Percentiles rank a stretch among this genome's conserved stretches.
Evolutionary conservation across 1,140 invertebrate genomes (phyloP).

Genomic region (Magallana gigas): DNA sequence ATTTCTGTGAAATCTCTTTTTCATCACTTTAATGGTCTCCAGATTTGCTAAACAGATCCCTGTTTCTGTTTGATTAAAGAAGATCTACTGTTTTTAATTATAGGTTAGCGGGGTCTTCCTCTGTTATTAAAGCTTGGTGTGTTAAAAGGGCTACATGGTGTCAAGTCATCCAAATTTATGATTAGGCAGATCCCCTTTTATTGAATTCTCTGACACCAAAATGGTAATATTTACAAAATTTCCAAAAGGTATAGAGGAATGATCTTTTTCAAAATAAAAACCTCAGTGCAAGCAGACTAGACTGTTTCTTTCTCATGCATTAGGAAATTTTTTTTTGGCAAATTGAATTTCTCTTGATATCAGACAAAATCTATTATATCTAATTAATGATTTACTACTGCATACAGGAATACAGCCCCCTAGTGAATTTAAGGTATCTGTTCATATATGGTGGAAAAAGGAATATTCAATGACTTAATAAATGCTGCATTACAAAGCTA

Average conservation of each 20-base stretch:
- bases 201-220: conserved; percentile 1
- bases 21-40: conserved; percentile 1
- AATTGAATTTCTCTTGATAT: not conserved
- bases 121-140: not conserved
- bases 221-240: not conserved
- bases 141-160: not conserved
- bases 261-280: not conserved
- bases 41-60: conserved; percentile 9
- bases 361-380: not conserved
- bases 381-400: conserved; percentile 7
- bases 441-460: no score
- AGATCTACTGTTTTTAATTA: conserved; percentile 35
- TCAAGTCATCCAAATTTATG: conserved; percentile 22
- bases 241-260: not conserved
- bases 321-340: not conserved
- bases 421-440: not conserved
- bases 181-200: conserved; percentile 1
- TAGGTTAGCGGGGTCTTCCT: not conserved
- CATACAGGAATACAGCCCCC: not conserved
- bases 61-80: conserved; percentile 27
- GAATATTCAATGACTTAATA: not conserved
- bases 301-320: not conserved
- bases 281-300: not conserved
- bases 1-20: not conserved
- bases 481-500: not conserved